A percentile compares a stretch with the other conserved stretches of the same genome.
These are phyloP conservation scores for Conistra vaccinii DNA, from an alignment of 2,888 invertebrate species.

Conservation along the genomic window DNA sequence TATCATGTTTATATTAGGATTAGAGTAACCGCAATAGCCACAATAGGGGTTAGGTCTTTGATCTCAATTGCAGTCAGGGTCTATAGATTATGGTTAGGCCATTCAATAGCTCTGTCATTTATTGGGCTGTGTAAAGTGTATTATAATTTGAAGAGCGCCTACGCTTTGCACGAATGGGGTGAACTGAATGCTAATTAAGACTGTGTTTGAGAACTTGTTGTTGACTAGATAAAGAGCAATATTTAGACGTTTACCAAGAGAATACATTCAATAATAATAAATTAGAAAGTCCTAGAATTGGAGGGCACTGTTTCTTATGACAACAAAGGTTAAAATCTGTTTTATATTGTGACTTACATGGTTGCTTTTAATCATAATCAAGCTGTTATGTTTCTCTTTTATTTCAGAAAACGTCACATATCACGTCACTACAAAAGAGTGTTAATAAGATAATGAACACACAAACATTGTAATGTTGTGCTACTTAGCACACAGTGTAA, in stretches of 20 bases:
- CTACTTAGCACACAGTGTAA: slow-evolving; percentile 10
- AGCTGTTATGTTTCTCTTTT: neutral
- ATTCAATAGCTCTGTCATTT: slow-evolving; percentile 40
- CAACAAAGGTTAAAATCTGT: neutral
- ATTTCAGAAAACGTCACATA: neutral
- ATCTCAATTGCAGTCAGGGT: slow-evolving; percentile 62
- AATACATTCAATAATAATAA: neutral
- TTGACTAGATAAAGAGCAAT: neutral
- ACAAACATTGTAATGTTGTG: neutral
- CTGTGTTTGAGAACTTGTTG: slow-evolving; percentile 9
- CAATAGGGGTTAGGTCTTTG: slow-evolving; percentile 55
- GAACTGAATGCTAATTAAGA: slow-evolving; percentile 25
- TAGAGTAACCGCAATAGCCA: slow-evolving; percentile 53
- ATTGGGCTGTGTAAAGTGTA: slow-evolving; percentile 19
- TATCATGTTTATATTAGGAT: slow-evolving; percentile 29
- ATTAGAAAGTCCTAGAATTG: neutral
- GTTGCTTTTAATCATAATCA: neutral
- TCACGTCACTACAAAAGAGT: neutral
- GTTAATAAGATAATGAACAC: neutral
- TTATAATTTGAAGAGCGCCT: slow-evolving; percentile 52
- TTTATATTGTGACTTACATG: neutral
- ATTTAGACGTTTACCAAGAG: neutral
- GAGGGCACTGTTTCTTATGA: too few relatives aligned
- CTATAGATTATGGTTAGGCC: slow-evolving; percentile 44
- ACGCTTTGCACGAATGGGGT: slow-evolving; percentile 49